phyloP scores from a whole-genome alignment of 1,140 invertebrate species.

The Cydia splendana region DNA sequence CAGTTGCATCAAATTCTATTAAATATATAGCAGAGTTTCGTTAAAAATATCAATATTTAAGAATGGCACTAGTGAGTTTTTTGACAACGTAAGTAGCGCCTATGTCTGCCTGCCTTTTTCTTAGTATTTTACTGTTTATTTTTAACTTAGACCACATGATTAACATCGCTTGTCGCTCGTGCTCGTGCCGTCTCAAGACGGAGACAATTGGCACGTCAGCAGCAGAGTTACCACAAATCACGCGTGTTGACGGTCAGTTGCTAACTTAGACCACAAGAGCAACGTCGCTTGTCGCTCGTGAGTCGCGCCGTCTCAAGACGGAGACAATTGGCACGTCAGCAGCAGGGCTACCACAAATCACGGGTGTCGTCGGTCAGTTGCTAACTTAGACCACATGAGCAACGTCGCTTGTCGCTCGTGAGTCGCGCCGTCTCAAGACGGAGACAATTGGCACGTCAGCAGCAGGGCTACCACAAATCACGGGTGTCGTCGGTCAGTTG shows the following conservation, averaged over 20 bases:
- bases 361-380: conserved; percentile 27
- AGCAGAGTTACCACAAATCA: conserved; percentile 47
- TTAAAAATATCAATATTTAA: too few species aligned
- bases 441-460: conserved; percentile 72
- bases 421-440: conserved; percentile 47
- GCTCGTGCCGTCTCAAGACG: conserved; percentile 48
- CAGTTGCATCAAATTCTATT: too few species aligned
- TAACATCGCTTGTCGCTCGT: conserved; percentile 35
- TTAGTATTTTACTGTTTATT: too few species aligned
- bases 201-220: conserved; percentile 72
- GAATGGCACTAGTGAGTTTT: too few species aligned
- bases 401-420: conserved; percentile 34
- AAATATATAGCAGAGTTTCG: too few species aligned
- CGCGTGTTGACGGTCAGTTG: conserved; percentile 30
- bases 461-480: conserved; percentile 47
- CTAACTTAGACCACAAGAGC: too few species aligned
- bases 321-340: conserved; percentile 72
- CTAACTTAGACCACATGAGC: not conserved
- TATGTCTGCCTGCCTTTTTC: too few species aligned
- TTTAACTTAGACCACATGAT: too few species aligned
- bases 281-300: conserved; percentile 35
- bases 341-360: conserved; percentile 44
- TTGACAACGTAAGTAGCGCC: too few species aligned
- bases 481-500: conserved; percentile 31
- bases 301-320: conserved; percentile 46